These are phyloP conservation scores for Xestobium rufovillosum DNA, from an alignment of 2,888 invertebrate genomes.

Conservation along the genomic window DNA sequence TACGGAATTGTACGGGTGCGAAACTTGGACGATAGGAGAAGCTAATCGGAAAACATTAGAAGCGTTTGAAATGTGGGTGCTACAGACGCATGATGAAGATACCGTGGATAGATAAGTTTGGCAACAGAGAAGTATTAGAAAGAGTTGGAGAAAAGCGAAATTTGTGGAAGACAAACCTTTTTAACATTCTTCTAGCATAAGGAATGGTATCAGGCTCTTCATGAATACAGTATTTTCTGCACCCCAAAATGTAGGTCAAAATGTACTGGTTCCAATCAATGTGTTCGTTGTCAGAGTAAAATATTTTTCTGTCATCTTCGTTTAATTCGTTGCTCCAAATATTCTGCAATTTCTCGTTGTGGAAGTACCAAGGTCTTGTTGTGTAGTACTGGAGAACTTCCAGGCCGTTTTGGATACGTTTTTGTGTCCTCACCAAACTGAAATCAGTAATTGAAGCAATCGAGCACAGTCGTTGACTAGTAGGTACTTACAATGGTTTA, in stretches of 20 bases:
- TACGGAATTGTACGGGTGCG: no score
- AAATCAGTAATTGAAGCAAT: slow-evolving; percentile 20
- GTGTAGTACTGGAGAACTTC: slow-evolving; percentile 72
- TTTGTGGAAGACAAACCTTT: slow-evolving; percentile 46
- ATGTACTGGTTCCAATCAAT: slow-evolving; percentile 60
- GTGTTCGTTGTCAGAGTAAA: slow-evolving; percentile 48
- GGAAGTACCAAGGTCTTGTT: slow-evolving; percentile 72
- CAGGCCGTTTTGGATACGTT: slow-evolving; percentile 54
- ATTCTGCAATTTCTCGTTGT: slow-evolving; percentile 51
- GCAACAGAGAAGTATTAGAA: no score
- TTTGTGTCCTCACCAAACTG: slow-evolving; percentile 59
- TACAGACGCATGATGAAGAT: no score
- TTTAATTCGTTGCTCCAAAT: slow-evolving; percentile 43
- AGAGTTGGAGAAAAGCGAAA: no score
- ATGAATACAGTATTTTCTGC: slow-evolving; percentile 76
- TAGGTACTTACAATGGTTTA: slow-evolving; percentile 66
- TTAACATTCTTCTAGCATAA: slow-evolving; percentile 56
- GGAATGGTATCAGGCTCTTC: slow-evolving; percentile 74
- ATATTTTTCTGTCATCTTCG: slow-evolving; percentile 51
- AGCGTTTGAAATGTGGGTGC: no score
- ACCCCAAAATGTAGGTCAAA: slow-evolving; percentile 67
- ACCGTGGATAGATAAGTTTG: no score
- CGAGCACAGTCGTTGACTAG: background rate
- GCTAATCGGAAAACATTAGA: no score
- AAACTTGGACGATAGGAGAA: no score